Evolutionary conservation across 1,140 invertebrate species (phyloP).

Genomic region (Hestina assimilis): DNA sequence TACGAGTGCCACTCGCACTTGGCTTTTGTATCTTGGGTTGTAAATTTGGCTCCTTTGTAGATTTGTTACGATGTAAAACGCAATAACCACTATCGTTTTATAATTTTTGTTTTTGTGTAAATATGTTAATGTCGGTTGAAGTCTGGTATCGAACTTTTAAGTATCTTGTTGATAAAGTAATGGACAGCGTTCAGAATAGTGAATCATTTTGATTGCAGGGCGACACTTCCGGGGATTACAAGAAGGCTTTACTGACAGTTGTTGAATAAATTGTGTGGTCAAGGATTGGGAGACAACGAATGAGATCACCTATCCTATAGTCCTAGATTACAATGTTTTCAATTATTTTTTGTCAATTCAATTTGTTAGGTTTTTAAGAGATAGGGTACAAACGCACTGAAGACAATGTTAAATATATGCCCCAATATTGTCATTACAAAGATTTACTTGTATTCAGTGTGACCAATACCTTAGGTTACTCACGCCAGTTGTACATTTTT

Average conservation of each 20-base stretch:
- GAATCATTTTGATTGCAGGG: conserved; percentile 83
- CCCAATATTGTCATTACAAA: background rate
- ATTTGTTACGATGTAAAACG: too few relatives aligned
- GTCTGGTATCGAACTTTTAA: background rate
- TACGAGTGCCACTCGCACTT: too few relatives aligned
- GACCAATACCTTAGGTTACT: conserved; percentile 34
- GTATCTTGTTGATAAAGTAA: background rate
- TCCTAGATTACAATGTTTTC: conserved; percentile 45
- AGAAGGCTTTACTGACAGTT: conserved; percentile 89
- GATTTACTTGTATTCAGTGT: conserved; percentile 32
- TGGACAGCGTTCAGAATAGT: conserved; percentile 45
- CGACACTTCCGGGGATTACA: conserved; percentile 95
- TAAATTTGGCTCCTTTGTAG: too few relatives aligned
- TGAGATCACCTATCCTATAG: conserved; percentile 45
- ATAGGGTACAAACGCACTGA: conserved; percentile 34
- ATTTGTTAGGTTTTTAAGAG: conserved; percentile 60
- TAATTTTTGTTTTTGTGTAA: too few relatives aligned
- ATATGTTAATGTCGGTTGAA: too few relatives aligned
- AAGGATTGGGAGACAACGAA: conserved; percentile 45
- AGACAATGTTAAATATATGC: conserved; percentile 6
- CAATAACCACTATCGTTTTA: too few relatives aligned
- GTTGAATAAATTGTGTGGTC: conserved; percentile 81
- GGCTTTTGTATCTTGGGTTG: too few relatives aligned
- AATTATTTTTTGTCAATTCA: conserved; percentile 63
- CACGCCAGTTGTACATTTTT: conserved; percentile 53